A percentile compares a stretch with the other conserved stretches of the same genome.
These are phyloP conservation scores for Pica pica DNA, from an alignment of 2,113 vertebrate species.

Conservation along the genomic window DNA sequence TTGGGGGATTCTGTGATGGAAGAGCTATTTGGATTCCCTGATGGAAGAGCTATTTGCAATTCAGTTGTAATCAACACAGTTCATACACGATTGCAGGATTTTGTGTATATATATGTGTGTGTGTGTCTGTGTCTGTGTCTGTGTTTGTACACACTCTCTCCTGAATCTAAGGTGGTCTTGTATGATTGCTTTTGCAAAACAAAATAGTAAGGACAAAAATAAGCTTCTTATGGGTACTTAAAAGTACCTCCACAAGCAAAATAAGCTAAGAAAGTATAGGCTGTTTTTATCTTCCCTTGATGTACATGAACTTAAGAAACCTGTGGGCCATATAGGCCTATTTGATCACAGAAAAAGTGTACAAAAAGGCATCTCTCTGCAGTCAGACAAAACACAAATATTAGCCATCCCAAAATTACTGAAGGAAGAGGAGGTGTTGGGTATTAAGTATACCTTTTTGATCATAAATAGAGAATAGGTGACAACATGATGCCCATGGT, in stretches of 20 bases:
- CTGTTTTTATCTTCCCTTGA: background rate
- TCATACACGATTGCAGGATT: background rate
- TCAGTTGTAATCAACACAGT: background rate
- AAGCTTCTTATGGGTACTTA: background rate
- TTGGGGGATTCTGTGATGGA: conserved; percentile 11
- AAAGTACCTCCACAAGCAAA: background rate
- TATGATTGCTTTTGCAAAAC: background rate
- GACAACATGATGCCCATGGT: background rate
- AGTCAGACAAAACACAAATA: background rate
- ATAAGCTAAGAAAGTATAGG: background rate
- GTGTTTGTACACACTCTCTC: background rate
- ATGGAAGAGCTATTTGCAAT: background rate
- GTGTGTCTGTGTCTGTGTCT: too few relatives aligned
- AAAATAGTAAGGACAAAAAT: background rate
- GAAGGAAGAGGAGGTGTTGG: background rate
- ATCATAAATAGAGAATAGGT: background rate
- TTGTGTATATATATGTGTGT: fast-evolving
- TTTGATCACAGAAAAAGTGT: background rate
- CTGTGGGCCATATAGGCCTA: background rate
- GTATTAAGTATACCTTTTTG: background rate
- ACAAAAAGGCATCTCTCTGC: background rate
- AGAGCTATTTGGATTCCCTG: conserved; percentile 18
- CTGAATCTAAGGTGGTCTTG: background rate
- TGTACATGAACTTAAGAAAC: background rate
- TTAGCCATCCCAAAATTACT: background rate